Conservation (phyloP, 2,888 invertebrate species). For the Apamea sordens region DNA sequence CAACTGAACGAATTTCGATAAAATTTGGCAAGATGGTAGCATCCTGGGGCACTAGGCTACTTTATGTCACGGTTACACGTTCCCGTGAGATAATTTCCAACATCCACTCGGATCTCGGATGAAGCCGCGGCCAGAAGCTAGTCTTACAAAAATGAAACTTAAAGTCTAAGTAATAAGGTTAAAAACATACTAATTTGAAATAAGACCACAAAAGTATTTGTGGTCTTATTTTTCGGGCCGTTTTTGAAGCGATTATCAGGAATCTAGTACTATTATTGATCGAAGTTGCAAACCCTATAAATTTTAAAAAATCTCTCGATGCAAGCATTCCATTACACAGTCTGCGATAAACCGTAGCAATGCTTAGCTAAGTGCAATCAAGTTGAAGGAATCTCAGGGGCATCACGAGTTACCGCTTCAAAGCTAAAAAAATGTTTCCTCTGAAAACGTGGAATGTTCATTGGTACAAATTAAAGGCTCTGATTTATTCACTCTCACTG, state of each 20-base stretch:
- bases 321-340: constrained; percentile 9
- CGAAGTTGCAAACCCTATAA: background rate
- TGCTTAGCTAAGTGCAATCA: constrained; percentile 43
- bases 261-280: no score
- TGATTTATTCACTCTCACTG: constrained; percentile 10
- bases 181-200: no score
- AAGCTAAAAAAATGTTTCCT: constrained; percentile 47
- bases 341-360: constrained; percentile 28
- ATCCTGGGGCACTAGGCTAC: background rate
- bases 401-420: constrained; percentile 38
- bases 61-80: no score
- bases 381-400: constrained; percentile 51
- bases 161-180: no score
- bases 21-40: background rate
- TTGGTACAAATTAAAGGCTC: constrained; percentile 45
- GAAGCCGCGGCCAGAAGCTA: no score
- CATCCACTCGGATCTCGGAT: no score
- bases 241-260: no score
- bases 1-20: background rate
- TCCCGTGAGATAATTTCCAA: no score
- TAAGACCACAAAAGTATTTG: no score
- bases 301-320: background rate
- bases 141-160: no score
- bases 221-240: no score
- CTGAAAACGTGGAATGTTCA: constrained; percentile 39